Percentiles rank a stretch among this genome's conserved stretches.
These are phyloP conservation scores for Drosophila orosa DNA, from an alignment of 1,140 invertebrate genomes.

Conservation along the genomic window DNA sequence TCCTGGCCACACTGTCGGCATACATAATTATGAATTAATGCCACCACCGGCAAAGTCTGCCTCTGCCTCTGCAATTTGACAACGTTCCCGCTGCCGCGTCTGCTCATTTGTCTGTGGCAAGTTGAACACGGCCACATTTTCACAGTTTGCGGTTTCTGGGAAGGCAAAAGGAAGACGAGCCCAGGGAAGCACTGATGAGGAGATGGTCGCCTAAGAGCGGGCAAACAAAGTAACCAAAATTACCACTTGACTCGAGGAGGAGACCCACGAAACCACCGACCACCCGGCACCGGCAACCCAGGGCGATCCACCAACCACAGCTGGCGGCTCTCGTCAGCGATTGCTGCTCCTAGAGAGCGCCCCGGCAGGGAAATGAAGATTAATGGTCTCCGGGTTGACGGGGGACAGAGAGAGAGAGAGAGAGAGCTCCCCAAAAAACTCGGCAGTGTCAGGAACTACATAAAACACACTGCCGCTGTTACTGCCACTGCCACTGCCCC, in stretches of 20 bases:
- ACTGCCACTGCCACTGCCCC: constrained; percentile 14
- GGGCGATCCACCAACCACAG: constrained; percentile 52
- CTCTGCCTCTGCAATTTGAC: constrained; percentile 60
- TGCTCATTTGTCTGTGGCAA: constrained; percentile 78
- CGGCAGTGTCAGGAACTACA: constrained; percentile 59
- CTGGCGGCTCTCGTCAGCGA: constrained; percentile 50
- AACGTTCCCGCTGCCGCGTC: constrained; percentile 41
- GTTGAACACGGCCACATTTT: constrained; percentile 76
- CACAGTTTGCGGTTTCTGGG: constrained; percentile 62
- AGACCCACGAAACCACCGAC: constrained; percentile 47
- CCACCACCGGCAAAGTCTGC: constrained; percentile 38
- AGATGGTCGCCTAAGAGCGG: constrained; percentile 37
- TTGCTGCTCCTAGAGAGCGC: constrained; percentile 20
- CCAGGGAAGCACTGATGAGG: background rate
- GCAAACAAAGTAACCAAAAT: constrained; percentile 80
- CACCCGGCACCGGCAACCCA: constrained; percentile 43
- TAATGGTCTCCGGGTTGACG: constrained; percentile 70
- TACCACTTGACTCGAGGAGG: constrained; percentile 75
- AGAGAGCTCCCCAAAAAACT: constrained; percentile 65
- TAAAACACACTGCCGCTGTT: constrained; percentile 72
- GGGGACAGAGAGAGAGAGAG: constrained; percentile 11
- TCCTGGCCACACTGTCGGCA: constrained; percentile 74
- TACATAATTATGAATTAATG: constrained; percentile 84
- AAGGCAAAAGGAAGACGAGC: background rate
- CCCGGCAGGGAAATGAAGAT: constrained; percentile 71